A percentile compares a stretch with the other conserved stretches of the same genome.
These are phyloP conservation scores for Eilema depressum DNA, from an alignment of 2,888 invertebrate genomes.

Conservation along the genomic window DNA sequence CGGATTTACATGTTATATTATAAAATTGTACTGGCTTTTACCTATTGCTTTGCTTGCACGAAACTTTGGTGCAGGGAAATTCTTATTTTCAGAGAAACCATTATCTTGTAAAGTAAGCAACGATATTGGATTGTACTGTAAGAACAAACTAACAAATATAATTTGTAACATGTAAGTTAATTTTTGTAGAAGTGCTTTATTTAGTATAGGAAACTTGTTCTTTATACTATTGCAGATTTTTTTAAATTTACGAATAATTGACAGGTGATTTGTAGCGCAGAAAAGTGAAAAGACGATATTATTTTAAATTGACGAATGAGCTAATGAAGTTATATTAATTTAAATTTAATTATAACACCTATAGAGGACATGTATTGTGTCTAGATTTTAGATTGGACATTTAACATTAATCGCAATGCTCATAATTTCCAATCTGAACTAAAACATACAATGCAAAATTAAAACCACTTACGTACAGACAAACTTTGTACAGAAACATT, in stretches of 20 bases:
- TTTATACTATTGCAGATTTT: too few relatives aligned
- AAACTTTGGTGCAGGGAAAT: constrained; percentile 4
- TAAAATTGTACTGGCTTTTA: constrained; percentile 25
- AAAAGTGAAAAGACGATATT: too few relatives aligned
- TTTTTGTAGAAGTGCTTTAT: neutral
- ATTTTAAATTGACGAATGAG: too few relatives aligned
- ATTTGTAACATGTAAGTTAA: too few relatives aligned
- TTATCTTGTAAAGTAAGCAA: neutral
- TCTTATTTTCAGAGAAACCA: neutral
- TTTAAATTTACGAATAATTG: too few relatives aligned
- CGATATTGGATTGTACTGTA: neutral
- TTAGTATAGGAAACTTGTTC: too few relatives aligned
- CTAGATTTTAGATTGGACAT: neutral
- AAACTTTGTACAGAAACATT: neutral
- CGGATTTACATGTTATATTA: constrained; percentile 51
- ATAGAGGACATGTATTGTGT: neutral
- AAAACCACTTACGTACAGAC: neutral
- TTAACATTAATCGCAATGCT: neutral
- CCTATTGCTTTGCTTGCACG: constrained; percentile 15
- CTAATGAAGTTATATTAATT: too few relatives aligned
- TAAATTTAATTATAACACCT: too few relatives aligned
- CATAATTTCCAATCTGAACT: neutral
- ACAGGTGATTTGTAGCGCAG: too few relatives aligned
- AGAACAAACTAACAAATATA: neutral
- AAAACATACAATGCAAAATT: neutral